phyloP scores from a whole-genome alignment of 2,797 vertebrate species.

The Eutrigla gurnardus region DNA sequence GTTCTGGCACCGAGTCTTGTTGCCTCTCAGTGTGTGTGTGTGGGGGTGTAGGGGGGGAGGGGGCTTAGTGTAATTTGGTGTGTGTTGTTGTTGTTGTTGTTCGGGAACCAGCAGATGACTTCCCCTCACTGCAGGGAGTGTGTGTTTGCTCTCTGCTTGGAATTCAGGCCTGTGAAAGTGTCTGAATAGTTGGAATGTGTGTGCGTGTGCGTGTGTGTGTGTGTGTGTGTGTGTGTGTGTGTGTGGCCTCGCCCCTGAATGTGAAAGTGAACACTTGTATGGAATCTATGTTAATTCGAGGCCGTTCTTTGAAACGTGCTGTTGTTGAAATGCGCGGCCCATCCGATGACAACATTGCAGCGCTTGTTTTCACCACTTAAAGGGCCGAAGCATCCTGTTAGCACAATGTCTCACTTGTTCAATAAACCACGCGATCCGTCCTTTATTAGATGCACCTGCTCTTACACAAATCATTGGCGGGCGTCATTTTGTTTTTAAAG shows the following conservation, averaged over 20 bases:
- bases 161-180: conserved; percentile 76
- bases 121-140: conserved; percentile 74
- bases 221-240: conserved; percentile 27
- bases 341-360: conserved; percentile 43
- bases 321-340: conserved; percentile 42
- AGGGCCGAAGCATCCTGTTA: conserved; percentile 11
- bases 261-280: conserved; percentile 61
- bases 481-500: conserved; percentile 2
- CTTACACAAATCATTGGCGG: conserved; percentile 4
- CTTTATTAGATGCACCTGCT: conserved; percentile 24
- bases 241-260: conserved; percentile 38
- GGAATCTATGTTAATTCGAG: conserved; percentile 60
- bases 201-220: conserved; percentile 42
- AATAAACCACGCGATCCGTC: conserved; percentile 16
- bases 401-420: conserved; percentile 15
- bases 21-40: conserved; percentile 44
- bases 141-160: conserved; percentile 73
- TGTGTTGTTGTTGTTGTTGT: conserved; percentile 39
- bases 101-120: conserved; percentile 72
- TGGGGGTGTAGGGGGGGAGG: conserved; percentile 25
- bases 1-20: conserved; percentile 43
- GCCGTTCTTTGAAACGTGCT: conserved; percentile 51
- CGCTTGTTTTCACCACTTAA: conserved; percentile 34
- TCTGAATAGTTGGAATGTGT: conserved; percentile 73
- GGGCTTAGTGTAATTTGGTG: conserved; percentile 36